Evolutionary conservation across 2,797 vertebrate genomes (phyloP), one percentile per base, ranked within the genome.

Genomic region (Phrynocephalus forsythii): DNA sequence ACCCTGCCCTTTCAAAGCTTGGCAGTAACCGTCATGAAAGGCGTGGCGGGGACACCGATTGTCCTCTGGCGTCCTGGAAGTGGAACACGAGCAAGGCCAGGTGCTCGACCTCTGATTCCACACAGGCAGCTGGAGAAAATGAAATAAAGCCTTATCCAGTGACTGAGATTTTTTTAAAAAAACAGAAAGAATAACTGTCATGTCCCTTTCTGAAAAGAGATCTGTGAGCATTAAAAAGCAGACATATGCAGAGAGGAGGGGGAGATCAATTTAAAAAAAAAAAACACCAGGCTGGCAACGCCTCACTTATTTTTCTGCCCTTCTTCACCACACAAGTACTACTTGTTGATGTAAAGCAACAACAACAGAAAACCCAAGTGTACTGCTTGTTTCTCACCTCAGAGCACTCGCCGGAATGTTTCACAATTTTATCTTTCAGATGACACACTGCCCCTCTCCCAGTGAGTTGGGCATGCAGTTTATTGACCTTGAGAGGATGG

Each of bases 1-100:
- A 94, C 85, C 76, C 77, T 93, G 91, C 93, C 94, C 92, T 94
- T 91, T 94, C 72, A 94, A 92, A 92, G 92, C 30, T 68, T 88
- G 68, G 83, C 83, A 68, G 63, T 82, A 69, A 81, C 79, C 30
- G 60, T 79, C 60, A 82, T 88, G 77, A 88, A 88, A 88, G 48
- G 84, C 82, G 66, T 48, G 71, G 66, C 50, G 11, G 79, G 76
- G 26, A 69, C 71, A 33, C n/a, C 69, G 6, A 48, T 24, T 6
- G 33, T 83, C 66, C 83, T 33, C 68, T 87, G 85, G 91, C 38
- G 82, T 92, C 90, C 90, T 91, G 86, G 87, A 92, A 94, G 92
- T 93, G 90, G 0, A 15, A 66, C 20, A 1, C 60, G 87, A 92
- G 89, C 0, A 2, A 88, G 78, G 72, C 71, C 38, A n/a, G 10